Evolutionary conservation across 2,888 invertebrate genomes (phyloP), one percentile per base, ranked within the genome.

Genomic region (Drepana falcataria): DNA sequence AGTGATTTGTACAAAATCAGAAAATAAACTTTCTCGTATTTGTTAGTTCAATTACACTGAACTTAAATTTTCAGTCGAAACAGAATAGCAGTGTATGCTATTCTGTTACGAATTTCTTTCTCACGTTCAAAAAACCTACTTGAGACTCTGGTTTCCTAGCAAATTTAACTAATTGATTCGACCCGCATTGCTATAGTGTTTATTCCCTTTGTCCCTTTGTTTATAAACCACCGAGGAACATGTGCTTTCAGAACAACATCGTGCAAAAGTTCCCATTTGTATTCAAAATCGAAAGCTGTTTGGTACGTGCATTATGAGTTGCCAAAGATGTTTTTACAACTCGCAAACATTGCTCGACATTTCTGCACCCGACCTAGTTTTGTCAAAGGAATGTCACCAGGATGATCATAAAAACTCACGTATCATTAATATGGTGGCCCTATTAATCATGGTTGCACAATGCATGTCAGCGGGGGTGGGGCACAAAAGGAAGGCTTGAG

Each of bases 371-470:
- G 83, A 83, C 85, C 85, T 70, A 82, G 76, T 82, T 81, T 73
- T 71, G 71, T 76, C 67, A 75, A 74, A 75, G 77, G 76, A 83
- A 83, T 86, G 85, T 84, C 86, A 84, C 70, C 71, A 67, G 63
- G 9, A 44, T 44, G 44, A 44, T 44, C 44, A 69, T 74, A 75
- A 81, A 85, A 85, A 83, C 68, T 64, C 69, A 73, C 80, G 75
- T 81, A 83, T 87, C 87, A 85, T 83, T 85, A 86, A 79, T 77
- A 78, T 73, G 73, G 64, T 60, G 66, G 57, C 64, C 72, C 78
- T 79, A 89, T 90, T 85, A 88, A 89, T 89, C 88, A 89, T 82
- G 66, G 77, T 83, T 73, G 71, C 83, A 90, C 89, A 90, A 89
- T 87, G 79, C 79, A 75, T 68, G 85, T 80, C 85, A 76, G 74